Base-by-base conservation (phyloP, 2,888 invertebrate genomes). In the Chrysodeixis includens region DNA sequence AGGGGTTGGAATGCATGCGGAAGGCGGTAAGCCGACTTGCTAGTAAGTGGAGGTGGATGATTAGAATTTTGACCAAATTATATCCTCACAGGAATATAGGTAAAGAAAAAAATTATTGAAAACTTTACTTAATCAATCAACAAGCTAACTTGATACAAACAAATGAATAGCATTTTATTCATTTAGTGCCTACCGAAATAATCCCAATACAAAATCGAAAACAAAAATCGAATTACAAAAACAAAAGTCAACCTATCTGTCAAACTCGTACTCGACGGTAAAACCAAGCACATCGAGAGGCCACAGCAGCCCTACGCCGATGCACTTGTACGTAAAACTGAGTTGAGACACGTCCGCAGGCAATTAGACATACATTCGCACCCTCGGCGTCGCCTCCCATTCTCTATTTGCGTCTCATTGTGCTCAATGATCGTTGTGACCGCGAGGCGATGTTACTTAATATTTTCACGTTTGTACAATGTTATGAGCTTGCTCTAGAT, bases 311-410 rank as follows among this genome's bases (percentile, higher is more conserved):
- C 85, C 83, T 84, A 32, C 20, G 9, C 46, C 68, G 70, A 69
- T 75, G 79, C 80, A 81, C 76, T 80, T 78, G 79, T 79, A 62
- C 69, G 78, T 82, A 83, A 86, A 85, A 84, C 86, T 78, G 77
- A 87, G 88, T 88, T 83, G 86, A 86, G 79, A 83, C 87, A 86
- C 88, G 87, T 89, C 84, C 85, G 74, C 82, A 77, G 86, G 85
- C 88, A 89, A 89, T 90, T 90, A 88, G 83, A 81, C 83, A 79
- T 83, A 82, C 83, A 81, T 84, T 85, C 76, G 78, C 86, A 79
- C 87, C 86, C 85, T 79, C 81, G 70, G 75, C 79, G 81, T 74
- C 72, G 74, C 76, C 70, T 79, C 81, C 74, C 78, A 76, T 78
- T 78, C 78, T 82, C 76, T 76, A 78, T 79, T 79, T 83, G 65